Conservation (phyloP, 2,888 invertebrate genomes). For the Nomada fucata region DNA sequence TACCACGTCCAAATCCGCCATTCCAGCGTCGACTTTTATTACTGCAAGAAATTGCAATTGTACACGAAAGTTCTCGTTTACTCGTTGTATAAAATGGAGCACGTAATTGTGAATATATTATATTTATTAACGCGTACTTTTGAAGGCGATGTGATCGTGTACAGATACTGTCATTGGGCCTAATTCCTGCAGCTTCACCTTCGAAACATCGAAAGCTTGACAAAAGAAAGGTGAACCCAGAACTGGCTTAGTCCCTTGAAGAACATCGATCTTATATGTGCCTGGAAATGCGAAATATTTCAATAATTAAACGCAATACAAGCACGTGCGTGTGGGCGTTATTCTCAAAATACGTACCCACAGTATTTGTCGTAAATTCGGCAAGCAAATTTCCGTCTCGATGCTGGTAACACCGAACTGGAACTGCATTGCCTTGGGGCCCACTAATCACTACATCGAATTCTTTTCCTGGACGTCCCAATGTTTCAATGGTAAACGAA, state of each 20-base stretch:
- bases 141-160: conserved; percentile 92
- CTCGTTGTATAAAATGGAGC: not conserved
- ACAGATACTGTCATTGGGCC: conserved; percentile 91
- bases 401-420: conserved; percentile 97
- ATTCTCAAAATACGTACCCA: conserved; percentile 84
- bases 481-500: conserved; percentile 94
- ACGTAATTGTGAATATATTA: not conserved
- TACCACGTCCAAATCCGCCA: conserved; percentile 93
- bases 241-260: conserved; percentile 95
- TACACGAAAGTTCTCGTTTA: conserved; percentile 7
- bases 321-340: not conserved
- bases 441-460: conserved; percentile 96
- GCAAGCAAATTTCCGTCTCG: conserved; percentile 97
- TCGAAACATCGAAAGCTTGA: conserved; percentile 94
- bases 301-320: not conserved
- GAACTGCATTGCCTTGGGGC: conserved; percentile 91
- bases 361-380: conserved; percentile 94
- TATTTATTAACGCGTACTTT: conserved; percentile 86
- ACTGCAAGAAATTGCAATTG: conserved; percentile 85
- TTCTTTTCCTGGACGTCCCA: conserved; percentile 93
- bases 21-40: conserved; percentile 92
- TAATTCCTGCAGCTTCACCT: conserved; percentile 91
- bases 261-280: conserved; percentile 89
- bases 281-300: conserved; percentile 70
- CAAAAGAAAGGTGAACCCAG: conserved; percentile 97